Evolutionary conservation across 92 coral and sea anemone genomes (phyloP).

Genomic region (Micromussa lordhowensis): DNA sequence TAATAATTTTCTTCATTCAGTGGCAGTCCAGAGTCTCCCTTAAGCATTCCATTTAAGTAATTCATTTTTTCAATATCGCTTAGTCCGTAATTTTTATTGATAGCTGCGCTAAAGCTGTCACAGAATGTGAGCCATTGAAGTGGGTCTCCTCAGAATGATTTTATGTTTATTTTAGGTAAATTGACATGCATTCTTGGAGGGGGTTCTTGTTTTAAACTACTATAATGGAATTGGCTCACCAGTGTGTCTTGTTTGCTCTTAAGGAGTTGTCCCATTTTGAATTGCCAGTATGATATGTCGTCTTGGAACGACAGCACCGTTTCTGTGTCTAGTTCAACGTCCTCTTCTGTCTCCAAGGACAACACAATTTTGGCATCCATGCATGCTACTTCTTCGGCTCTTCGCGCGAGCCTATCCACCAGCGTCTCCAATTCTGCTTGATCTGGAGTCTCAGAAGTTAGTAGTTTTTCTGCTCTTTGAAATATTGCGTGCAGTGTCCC

Average conservation of each 20-base stretch:
- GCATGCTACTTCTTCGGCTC: constrained; percentile 33
- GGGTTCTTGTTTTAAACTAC: constrained; percentile 22
- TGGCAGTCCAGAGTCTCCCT: constrained; percentile 72
- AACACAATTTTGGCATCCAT: too few species aligned
- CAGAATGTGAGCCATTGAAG: too few species aligned
- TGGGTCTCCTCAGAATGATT: constrained; percentile 55
- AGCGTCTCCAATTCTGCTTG: too few species aligned
- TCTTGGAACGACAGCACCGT: constrained; percentile 39
- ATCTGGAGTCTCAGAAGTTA: too few species aligned
- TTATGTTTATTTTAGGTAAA: constrained; percentile 64
- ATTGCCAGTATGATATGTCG: too few species aligned
- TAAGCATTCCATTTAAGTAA: constrained; percentile 44
- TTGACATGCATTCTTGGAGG: constrained; percentile 35
- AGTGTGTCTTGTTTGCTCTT: constrained; percentile 47
- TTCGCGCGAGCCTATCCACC: constrained; percentile 26
- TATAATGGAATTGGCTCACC: constrained; percentile 42
- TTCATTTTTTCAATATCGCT: too few species aligned
- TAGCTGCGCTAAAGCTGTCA: too few species aligned
- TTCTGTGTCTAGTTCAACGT: constrained; percentile 45
- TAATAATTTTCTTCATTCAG: constrained; percentile 61
- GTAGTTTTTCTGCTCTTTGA: too few species aligned
- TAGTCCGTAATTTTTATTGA: too few species aligned
- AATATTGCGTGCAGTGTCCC: too few species aligned
- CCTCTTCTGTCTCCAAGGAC: constrained; percentile 29
- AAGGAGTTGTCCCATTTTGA: constrained; percentile 20